phyloP scores from a whole-genome alignment of 2,113 vertebrate genomes.

The Eclectus roratus region DNA sequence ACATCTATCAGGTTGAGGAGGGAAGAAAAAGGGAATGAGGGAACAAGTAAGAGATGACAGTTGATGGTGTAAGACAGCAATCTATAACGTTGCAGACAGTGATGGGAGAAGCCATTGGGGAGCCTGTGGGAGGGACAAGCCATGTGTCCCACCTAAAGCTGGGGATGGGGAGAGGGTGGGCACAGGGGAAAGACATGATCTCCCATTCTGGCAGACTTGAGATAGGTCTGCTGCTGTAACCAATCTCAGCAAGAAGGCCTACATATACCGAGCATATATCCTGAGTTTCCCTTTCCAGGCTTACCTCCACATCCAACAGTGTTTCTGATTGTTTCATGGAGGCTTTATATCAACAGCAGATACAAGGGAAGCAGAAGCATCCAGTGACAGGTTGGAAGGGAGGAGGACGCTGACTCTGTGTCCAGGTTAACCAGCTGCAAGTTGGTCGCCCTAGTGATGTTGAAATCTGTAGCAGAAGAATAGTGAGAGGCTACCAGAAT shows the following conservation, averaged over 20 bases:
- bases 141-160: neutral
- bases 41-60: neutral
- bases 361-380: constrained; percentile 24
- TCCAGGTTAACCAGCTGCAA: constrained; percentile 62
- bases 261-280: accelerated
- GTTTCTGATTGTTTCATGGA: neutral
- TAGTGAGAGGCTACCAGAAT: neutral
- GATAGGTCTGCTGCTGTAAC: neutral
- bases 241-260: neutral
- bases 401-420: neutral
- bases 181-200: accelerated
- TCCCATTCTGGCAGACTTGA: neutral
- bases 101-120: neutral
- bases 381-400: constrained; percentile 16
- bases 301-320: constrained; percentile 35
- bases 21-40: neutral
- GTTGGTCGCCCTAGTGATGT: constrained; percentile 35
- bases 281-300: neutral
- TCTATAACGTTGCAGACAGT: neutral
- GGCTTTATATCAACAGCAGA: constrained; percentile 27
- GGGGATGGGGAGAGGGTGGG: neutral
- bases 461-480: constrained; percentile 54
- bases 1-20: neutral
- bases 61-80: neutral
- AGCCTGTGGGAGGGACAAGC: neutral